Evolutionary conservation across 2,113 vertebrate genomes (phyloP), one percentile per base, ranked within the genome.

Genomic region (Chascanopsetta lugubris): DNA sequence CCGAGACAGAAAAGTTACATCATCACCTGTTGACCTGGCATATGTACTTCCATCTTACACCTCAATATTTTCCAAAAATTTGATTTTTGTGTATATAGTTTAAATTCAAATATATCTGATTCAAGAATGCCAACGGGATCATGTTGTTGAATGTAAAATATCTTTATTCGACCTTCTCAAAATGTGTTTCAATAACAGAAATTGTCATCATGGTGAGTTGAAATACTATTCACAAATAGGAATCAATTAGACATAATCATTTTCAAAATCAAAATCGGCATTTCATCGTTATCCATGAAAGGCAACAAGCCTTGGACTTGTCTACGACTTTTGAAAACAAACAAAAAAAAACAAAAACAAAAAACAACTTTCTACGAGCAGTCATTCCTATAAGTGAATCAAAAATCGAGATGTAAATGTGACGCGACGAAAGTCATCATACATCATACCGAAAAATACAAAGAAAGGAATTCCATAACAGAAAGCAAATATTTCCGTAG

Each of bases 151-250:
- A 87, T 90, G 89, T 90, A 89, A 89, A 90, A 89, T 88, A 87
- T 86, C 75, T 90, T 90, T 90, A 89, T 88, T 89, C 2, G 49
- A 85, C 83, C 69, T 70, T 88, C 80, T 90, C 87, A 89, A 90
- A 90, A 90, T 84, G 87, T 87, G 62, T 88, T 86, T 85, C 53
- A 82, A 72, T 61, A 87, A 90, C 85, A 88, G 85, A 90, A 90
- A 87, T 79, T 75, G 57, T 82, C 68, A 75, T 82, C 77, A 81
- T 79, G 75, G 79, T 89, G 86, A 86, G 64, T 62, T 71, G 78
- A 51, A 83, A 80, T 80, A 87, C 69, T 87, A 88, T 89, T 87
- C 83, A 86, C 87, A 89, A 84, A 83, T 73, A 86, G 67, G 68
- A 86, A 83, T 85, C 77, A 70, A 81, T 70, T 61, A 72, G 75